Base-by-base conservation (phyloP, 2,888 invertebrate species). In the Arge pagana region DNA sequence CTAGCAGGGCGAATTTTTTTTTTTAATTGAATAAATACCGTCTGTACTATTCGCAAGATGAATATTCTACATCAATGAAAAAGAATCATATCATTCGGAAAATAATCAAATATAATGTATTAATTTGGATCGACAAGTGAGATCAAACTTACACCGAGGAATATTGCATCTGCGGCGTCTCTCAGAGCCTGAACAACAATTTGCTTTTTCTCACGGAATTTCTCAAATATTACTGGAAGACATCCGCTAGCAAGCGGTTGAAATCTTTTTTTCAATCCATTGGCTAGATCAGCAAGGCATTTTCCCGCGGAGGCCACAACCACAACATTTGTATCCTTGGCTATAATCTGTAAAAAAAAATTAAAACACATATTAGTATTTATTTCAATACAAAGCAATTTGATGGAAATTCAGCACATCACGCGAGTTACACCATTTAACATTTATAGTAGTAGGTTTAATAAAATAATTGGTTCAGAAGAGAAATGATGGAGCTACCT, bases 191-290 rank as follows among this genome's bases (percentile, higher is more conserved):
- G 74, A 0, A 98, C 94, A 1, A 98, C 96, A 68, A 86, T 89
- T 2, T 87, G 82, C 69, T 99, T 99, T 81, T 96, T 98, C 77
- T 99, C 98, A 68, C 96, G 96, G 71, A 98, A 98, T 78, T 98
- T 99, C 67, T 98, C 97, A 26, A 99, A 77, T 42, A 96, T 81
- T 0, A 89, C 80, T 6, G 89, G 83, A 1, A 93, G 79, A 64
- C 90, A 89, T 0, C 87, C 85, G 18, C 83, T 78, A 0, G 96
- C 89, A 78, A 95, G 96, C 0, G 88, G 85, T 7, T 87, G 84
- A 78, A 96, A 99, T 54, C 89, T 87, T 72, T 89, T 90, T 50
- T 95, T 89, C 24, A 98, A 81, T 1, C 96, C 97, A 49, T 77
- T 82, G 0, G 97, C 97, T 31, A 99, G 75, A 62, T 85, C 82